A percentile compares a stretch with the other conserved stretches of the same genome.
phyloP scores from a whole-genome alignment of 2,888 invertebrate genomes.

The Brachyopa scutellaris region DNA sequence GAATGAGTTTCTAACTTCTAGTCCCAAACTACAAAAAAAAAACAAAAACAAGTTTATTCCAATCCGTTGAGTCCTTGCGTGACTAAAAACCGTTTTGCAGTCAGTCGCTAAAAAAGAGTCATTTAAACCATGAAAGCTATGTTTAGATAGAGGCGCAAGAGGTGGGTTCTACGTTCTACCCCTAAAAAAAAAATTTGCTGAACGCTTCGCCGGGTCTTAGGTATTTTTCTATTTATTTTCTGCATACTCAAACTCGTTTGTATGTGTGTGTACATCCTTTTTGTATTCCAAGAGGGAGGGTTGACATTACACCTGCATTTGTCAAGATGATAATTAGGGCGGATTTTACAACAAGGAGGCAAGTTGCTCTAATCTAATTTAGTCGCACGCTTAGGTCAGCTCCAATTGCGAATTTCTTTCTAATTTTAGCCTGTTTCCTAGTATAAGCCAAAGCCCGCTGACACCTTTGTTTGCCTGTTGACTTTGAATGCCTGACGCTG shows the following conservation, averaged over 20 bases:
- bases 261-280: too few species aligned
- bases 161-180: neutral
- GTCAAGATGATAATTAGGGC: neutral
- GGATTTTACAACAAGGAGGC: neutral
- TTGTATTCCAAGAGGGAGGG: too few species aligned
- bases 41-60: neutral
- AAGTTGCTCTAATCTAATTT: constrained; percentile 1
- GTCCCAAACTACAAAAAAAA: constrained; percentile 4
- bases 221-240: neutral
- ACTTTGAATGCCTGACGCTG: constrained; percentile 33
- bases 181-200: constrained; percentile 6
- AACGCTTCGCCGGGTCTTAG: neutral
- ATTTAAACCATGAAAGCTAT: constrained; percentile 42
- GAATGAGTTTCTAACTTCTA: constrained; percentile 10
- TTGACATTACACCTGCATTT: neutral
- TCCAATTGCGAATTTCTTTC: constrained; percentile 26
- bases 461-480: constrained; percentile 31
- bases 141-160: constrained; percentile 45
- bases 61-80: constrained; percentile 46
- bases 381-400: constrained; percentile 29
- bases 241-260: neutral
- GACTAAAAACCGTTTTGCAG: constrained; percentile 51
- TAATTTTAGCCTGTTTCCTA: constrained; percentile 14
- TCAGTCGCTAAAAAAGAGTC: constrained; percentile 19
- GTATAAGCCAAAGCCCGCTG: constrained; percentile 24